A percentile compares a stretch with the other conserved stretches of the same genome.
phyloP scores from a whole-genome alignment of 2,113 vertebrate genomes.

The Dromas ardeola region DNA sequence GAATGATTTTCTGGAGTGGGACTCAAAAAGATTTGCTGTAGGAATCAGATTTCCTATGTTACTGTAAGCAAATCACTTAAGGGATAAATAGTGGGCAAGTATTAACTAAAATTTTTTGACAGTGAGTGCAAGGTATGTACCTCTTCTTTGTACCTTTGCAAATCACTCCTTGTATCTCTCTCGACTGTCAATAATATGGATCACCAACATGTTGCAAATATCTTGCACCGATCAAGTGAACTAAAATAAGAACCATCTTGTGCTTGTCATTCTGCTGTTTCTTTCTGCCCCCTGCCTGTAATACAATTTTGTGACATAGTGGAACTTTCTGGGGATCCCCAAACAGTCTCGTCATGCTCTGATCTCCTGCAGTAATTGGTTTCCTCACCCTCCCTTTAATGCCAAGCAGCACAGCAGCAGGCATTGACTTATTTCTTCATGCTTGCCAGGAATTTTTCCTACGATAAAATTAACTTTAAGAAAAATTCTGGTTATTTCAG shows the following conservation, averaged over 20 bases:
- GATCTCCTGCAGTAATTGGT: background rate
- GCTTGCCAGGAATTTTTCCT: background rate
- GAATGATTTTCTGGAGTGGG: background rate
- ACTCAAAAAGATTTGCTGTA: background rate
- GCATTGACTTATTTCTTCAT: background rate
- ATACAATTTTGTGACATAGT: background rate
- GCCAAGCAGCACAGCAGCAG: background rate
- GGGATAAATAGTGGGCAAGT: background rate
- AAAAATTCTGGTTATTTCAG: background rate
- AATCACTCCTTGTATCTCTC: background rate
- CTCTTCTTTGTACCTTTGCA: background rate
- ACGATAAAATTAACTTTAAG: background rate
- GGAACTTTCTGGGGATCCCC: background rate
- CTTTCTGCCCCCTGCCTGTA: background rate
- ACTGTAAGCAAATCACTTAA: background rate
- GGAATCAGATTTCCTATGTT: background rate
- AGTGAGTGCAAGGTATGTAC: background rate
- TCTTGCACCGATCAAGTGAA: background rate
- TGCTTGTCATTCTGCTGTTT: background rate
- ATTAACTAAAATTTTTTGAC: background rate
- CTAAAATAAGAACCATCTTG: background rate
- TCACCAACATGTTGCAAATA: background rate
- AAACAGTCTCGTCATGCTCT: background rate
- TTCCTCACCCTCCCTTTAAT: background rate
- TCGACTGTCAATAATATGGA: background rate